Evolutionary conservation across 2,797 vertebrate species (phyloP).

Genomic region (Cuculus canorus): DNA sequence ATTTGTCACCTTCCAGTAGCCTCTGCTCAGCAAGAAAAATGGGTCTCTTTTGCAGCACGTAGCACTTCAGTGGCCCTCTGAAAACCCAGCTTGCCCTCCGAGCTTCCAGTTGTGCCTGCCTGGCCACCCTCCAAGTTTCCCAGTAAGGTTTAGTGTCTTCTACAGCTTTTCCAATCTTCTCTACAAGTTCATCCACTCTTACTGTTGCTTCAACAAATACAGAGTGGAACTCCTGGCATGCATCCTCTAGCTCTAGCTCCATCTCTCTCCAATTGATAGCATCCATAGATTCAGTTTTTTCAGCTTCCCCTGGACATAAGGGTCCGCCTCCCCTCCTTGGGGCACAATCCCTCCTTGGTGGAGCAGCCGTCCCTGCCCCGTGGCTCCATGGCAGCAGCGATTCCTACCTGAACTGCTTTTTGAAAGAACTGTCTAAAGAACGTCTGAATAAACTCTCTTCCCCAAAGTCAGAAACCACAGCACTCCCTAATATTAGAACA

Average conservation of each 20-base stretch:
- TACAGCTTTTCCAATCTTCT: constrained; percentile 94
- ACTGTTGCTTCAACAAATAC: constrained; percentile 92
- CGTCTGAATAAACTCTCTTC: neutral
- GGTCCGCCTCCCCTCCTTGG: too few relatives aligned
- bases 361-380: too few relatives aligned
- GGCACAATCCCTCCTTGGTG: too few relatives aligned
- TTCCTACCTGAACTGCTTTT: neutral
- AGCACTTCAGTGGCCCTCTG: constrained; percentile 94
- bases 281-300: constrained; percentile 97
- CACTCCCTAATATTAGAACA: neutral
- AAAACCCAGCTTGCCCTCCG: constrained; percentile 96
- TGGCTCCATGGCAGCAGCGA: too few relatives aligned
- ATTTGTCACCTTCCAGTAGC: constrained; percentile 91
- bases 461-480: neutral
- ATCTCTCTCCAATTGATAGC: constrained; percentile 95
- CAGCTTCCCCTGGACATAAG: constrained; percentile 85
- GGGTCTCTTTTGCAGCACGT: constrained; percentile 93
- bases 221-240: constrained; percentile 91
- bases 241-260: constrained; percentile 93
- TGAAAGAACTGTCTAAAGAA: neutral
- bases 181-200: constrained; percentile 92
- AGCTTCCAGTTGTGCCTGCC: constrained; percentile 95
- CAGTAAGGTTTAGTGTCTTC: constrained; percentile 98
- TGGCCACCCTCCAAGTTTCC: constrained; percentile 91
- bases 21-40: constrained; percentile 93